Base-by-base conservation (phyloP, 2,888 invertebrate genomes). In the Glaucopsyche alexis region DNA sequence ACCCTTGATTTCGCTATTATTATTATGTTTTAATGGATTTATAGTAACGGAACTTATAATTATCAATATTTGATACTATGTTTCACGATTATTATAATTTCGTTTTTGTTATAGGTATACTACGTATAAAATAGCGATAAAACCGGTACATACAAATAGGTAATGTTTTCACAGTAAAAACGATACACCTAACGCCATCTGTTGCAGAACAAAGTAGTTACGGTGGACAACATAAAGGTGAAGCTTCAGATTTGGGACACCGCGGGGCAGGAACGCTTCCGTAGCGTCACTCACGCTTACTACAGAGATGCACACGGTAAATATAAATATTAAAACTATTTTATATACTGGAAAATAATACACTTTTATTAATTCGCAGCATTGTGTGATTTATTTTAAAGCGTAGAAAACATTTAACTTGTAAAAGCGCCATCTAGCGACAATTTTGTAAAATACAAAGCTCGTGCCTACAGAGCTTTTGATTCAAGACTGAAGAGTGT, bases 211-310 rank as follows among this genome's bases (percentile, higher is more conserved):
- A 97, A 97, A 93, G 95, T 97, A 83, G 96, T 97, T 52, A 94
- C 95, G 67, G 96, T 97, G 66, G 97, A 97, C 85, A 95, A 96
- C 78, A 94, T 96, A 75, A 97, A 96, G 87, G 98, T 99, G 75
- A 99, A 99, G 88, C 94, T 99, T 81, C 99, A 99, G 94, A 98
- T 98, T 84, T 98, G 98, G 98, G 98, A 98, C 93, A 98, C 98
- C 3, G 98, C 98, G 2, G 98, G 98, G 0, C 98, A 98, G 85
- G 98, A 98, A 89, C 94, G 98, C 82, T 98, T 98, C 87, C 95
- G 98, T 77, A 98, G 98, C 88, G 97, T 98, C 47, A 98, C 98
- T 11, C 97, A 98, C 83, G 97, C 98, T 9, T 98, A 98, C 87
- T 98, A 98, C 90, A 95, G 98, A 84, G 98, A 98, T 86, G 98